Conservation (phyloP, 2,888 invertebrate genomes). For the Lasioglossum figueresi region DNA sequence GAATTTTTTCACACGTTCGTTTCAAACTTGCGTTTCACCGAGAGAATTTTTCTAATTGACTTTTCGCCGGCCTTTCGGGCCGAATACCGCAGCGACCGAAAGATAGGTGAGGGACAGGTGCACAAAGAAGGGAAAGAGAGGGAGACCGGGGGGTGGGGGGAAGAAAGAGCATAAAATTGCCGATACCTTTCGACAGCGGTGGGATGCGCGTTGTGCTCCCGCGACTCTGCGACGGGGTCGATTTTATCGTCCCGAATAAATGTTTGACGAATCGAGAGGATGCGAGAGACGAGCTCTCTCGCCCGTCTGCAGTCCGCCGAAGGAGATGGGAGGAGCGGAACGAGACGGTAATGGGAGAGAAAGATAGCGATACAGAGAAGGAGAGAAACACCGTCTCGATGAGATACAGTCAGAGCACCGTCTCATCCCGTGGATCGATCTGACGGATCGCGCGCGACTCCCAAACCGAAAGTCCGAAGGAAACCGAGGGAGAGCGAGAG, state of each 20-base stretch:
- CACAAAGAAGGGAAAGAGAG: not conserved
- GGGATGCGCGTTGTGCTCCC: not conserved
- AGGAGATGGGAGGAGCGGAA: not conserved
- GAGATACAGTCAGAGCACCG: not conserved
- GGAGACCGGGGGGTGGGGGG: not conserved
- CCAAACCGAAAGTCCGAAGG: constrained; percentile 10
- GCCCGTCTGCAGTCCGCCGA: constrained; percentile 16
- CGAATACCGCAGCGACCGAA: not conserved
- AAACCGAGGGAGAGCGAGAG: not conserved
- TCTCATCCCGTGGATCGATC: constrained; percentile 33
- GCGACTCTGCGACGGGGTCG: constrained; percentile 34
- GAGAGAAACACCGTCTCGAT: not conserved
- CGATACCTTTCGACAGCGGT: constrained; percentile 41
- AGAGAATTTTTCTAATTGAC: not conserved
- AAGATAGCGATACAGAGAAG: not conserved
- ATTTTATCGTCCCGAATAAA: constrained; percentile 54
- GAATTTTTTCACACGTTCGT: too few species aligned
- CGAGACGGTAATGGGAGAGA: not conserved
- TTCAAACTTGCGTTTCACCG: not conserved
- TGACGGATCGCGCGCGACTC: constrained; percentile 34
- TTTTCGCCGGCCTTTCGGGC: not conserved
- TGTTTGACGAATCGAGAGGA: constrained; percentile 54
- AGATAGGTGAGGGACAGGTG: too few species aligned
- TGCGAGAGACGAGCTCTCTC: not conserved
- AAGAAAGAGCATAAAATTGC: constrained; percentile 33